Conservation (phyloP, 1,140 invertebrate genomes). For the Heliconius hewitsoni region DNA sequence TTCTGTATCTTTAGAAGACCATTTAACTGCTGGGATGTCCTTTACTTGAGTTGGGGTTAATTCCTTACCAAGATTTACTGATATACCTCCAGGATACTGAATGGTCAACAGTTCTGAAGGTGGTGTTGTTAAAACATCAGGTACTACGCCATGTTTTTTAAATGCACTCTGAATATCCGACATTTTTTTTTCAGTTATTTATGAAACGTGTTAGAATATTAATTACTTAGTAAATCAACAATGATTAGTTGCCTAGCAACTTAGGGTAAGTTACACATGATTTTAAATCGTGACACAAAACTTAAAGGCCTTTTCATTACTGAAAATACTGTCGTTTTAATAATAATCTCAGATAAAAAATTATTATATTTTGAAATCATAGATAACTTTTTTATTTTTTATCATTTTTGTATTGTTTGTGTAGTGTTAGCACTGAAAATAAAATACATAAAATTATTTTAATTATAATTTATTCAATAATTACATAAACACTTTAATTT, state of each 20-base stretch:
- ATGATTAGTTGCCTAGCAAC: neutral
- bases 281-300: neutral
- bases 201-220: neutral
- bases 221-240: neutral
- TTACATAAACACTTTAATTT: no score
- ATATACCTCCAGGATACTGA: constrained; percentile 50
- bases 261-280: neutral
- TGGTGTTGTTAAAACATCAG: constrained; percentile 63
- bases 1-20: constrained; percentile 64
- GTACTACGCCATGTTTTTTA: constrained; percentile 65
- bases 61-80: constrained; percentile 58
- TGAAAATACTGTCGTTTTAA: neutral
- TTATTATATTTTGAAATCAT: neutral
- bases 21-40: constrained; percentile 66
- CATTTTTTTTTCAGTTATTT: constrained; percentile 47
- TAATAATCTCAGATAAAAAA: neutral
- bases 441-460: no score
- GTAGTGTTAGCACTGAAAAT: no score
- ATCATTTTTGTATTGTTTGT: no score
- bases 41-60: constrained; percentile 72
- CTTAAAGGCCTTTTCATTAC: neutral
- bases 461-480: no score
- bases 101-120: constrained; percentile 61
- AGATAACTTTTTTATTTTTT: neutral
- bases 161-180: constrained; percentile 61